Base-by-base conservation (phyloP, 1,140 invertebrate genomes). In the Psix sp. region DNA sequence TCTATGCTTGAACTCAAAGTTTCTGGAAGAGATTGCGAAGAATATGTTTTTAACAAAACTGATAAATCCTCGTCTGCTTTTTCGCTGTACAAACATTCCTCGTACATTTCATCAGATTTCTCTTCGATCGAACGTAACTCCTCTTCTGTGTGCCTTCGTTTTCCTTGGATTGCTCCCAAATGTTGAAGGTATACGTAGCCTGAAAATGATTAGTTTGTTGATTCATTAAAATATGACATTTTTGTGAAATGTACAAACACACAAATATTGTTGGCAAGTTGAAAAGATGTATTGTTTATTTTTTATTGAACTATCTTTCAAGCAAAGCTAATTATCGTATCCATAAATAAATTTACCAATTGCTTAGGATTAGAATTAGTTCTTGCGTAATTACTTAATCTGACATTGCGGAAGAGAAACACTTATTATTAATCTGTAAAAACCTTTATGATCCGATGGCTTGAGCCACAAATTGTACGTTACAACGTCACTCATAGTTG, bases 391-490 rank as follows among this genome's bases (percentile, higher is more conserved):
- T n/a, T n/a, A n/a, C n/a, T n/a, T n/a, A n/a, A n/a, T n/a, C n/a
- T n/a, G n/a, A n/a, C n/a, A n/a, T n/a, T n/a, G n/a, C 16, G 39
- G 15, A 17, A 40, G 39, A 43, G 17, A 14, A 26, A 29, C 2
- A 7, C 11, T 10, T 18, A 26, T 43, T n/a, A 11, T 35, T 10
- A 35, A 35, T 35, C 13, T 6, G n/a, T 13, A 11, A 14, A 51
- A 42, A 91, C 91, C 90, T 86, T 88, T 78, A 68, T 89, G 85
- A 57, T 88, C 84, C 33, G 88, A 87, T 39, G 89, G 88, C 82
- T 93, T 92, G 39, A 94, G 88, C 14, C 89, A 82, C 52, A 93
- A 89, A 71, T 90, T 91, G 77, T 92, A 92, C 38, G 88, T 89
- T 0, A 90, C 86, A 2, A 89, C 89, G 77, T 91, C 89, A n/a